Evolutionary conservation across 2,888 invertebrate genomes (phyloP).

Genomic region (Drosophila prostipennis): DNA sequence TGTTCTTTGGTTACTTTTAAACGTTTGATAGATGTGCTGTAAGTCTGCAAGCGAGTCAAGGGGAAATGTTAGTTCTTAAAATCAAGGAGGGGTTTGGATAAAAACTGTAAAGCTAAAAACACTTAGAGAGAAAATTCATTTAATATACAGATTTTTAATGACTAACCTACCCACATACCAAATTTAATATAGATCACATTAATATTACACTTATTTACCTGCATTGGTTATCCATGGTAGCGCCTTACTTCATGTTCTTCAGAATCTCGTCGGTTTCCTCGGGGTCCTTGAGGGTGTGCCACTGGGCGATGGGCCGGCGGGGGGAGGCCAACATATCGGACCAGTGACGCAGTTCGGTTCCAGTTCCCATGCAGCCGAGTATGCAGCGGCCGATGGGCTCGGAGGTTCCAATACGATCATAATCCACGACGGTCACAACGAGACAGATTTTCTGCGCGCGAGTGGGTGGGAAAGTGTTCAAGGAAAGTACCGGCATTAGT

Average conservation of each 20-base stretch:
- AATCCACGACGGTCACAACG: slow-evolving; percentile 99
- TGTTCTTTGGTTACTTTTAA: slow-evolving; percentile 66
- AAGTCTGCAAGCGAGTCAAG: slow-evolving; percentile 18
- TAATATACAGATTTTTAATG: no score
- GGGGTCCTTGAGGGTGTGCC: slow-evolving; percentile 99
- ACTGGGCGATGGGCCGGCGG: slow-evolving; percentile 99
- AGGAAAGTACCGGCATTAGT: slow-evolving; percentile 54
- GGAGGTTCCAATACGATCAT: slow-evolving; percentile 99
- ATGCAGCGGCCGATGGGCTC: slow-evolving; percentile 99
- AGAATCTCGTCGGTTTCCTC: slow-evolving; percentile 88
- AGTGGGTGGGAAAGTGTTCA: slow-evolving; percentile 19
- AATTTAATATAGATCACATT: neutral
- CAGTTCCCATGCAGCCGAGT: slow-evolving; percentile 98
- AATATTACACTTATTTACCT: slow-evolving; percentile 30
- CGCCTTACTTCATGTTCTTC: slow-evolving; percentile 83
- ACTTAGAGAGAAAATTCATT: no score
- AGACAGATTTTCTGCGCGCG: slow-evolving; percentile 96
- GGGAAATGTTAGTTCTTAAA: neutral
- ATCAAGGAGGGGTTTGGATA: no score
- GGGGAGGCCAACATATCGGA: slow-evolving; percentile 99
- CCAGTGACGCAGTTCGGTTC: slow-evolving; percentile 99
- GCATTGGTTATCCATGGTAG: slow-evolving; percentile 50
- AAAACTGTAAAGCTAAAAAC: no score
- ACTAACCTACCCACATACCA: neutral
- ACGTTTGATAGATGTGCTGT: slow-evolving; percentile 65